A percentile compares a stretch with the other conserved stretches of the same genome.
Evolutionary conservation across 2,797 vertebrate genomes (phyloP).

Genomic region (Antennarius maculatus): DNA sequence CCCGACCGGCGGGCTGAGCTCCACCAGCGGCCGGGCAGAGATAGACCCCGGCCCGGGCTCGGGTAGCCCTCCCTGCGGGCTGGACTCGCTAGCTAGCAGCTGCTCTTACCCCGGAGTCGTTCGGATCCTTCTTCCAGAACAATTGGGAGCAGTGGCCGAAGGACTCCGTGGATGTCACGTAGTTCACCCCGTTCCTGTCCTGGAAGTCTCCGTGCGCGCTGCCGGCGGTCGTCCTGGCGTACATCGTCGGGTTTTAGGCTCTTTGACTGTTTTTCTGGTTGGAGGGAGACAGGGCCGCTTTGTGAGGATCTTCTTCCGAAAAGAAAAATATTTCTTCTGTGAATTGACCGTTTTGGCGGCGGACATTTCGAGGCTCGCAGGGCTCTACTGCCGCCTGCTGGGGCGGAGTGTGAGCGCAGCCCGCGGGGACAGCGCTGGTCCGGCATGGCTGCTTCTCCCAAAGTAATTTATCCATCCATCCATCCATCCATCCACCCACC

Average conservation of each 20-base stretch:
- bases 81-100: slow-evolving; percentile 51
- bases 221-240: slow-evolving; percentile 76
- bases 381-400: slow-evolving; percentile 56
- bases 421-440: no score
- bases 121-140: slow-evolving; percentile 83
- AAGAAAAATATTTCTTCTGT: slow-evolving; percentile 77
- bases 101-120: slow-evolving; percentile 81
- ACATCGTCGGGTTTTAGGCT: slow-evolving; percentile 69
- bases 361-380: slow-evolving; percentile 10
- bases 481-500: no score
- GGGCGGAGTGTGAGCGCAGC: slow-evolving; percentile 48
- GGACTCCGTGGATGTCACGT: slow-evolving; percentile 78
- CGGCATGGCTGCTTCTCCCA: no score
- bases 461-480: no score
- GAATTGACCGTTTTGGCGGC: slow-evolving; percentile 75
- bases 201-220: slow-evolving; percentile 78
- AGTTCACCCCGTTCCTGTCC: slow-evolving; percentile 79
- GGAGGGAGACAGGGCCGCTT: slow-evolving; percentile 75
- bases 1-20: no score
- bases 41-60: background rate
- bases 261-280: slow-evolving; percentile 54
- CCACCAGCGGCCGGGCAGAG: background rate
- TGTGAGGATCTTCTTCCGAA: slow-evolving; percentile 78
- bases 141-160: slow-evolving; percentile 80
- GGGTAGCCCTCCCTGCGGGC: background rate